Conservation (phyloP, 1,140 invertebrate species). For the Aphelenchoides besseyi region DNA sequence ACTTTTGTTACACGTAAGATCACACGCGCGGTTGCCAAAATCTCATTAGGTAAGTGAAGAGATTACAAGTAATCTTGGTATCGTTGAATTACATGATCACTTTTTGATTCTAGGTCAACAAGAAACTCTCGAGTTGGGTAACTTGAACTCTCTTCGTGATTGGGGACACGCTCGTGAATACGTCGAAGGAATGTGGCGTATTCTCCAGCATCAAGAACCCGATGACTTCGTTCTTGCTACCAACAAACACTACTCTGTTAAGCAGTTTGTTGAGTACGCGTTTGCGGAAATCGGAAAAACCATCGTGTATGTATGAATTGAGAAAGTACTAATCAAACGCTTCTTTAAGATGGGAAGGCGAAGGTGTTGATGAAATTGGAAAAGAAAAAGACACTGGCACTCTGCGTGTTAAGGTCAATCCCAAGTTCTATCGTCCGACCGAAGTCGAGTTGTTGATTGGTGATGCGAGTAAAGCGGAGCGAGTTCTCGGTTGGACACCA, state of each 20-base stretch:
- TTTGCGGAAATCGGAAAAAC: constrained; percentile 71
- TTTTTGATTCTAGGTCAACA: too few relatives aligned
- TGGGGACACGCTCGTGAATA: constrained; percentile 99
- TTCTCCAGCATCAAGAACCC: constrained; percentile 87
- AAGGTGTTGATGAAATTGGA: constrained; percentile 79
- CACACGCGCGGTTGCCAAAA: constrained; percentile 93
- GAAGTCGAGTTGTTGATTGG: constrained; percentile 92
- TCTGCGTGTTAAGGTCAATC: constrained; percentile 83
- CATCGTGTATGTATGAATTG: constrained; percentile 65
- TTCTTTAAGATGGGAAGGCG: constrained; percentile 76
- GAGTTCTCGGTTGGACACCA: constrained; percentile 80
- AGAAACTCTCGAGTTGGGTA: constrained; percentile 84
- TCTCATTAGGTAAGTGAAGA: too few relatives aligned
- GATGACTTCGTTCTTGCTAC: constrained; percentile 97
- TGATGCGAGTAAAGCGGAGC: constrained; percentile 82
- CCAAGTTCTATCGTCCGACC: constrained; percentile 91
- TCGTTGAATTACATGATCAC: too few relatives aligned
- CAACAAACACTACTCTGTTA: constrained; percentile 86
- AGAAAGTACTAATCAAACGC: not conserved
- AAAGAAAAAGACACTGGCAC: constrained; percentile 76
- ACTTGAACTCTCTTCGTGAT: constrained; percentile 89
- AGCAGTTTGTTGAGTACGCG: constrained; percentile 89
- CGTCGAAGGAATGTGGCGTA: constrained; percentile 98
- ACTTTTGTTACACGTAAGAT: constrained; percentile 99
- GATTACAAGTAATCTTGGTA: too few relatives aligned